Evolutionary conservation across 30 jellyfish, hydroid and myxozoan species (phyloP).

Genomic region (Kudoa iwatai): DNA sequence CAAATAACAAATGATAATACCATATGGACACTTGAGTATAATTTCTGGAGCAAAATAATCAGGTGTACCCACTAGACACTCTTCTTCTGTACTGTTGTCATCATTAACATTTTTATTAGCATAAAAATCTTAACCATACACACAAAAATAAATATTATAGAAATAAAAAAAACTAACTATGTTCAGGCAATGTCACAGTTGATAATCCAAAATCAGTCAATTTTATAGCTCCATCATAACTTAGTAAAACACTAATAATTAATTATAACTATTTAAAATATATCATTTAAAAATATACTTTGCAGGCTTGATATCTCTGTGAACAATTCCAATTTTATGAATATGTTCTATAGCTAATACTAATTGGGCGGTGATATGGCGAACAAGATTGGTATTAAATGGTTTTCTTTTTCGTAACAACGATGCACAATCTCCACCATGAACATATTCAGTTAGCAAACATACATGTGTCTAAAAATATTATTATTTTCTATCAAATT

Average conservation of each 20-base stretch:
- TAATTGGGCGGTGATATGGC: conserved; percentile 58
- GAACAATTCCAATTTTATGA: conserved; percentile 77
- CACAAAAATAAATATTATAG: neutral
- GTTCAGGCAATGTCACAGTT: conserved; percentile 41
- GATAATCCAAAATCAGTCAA: conserved; percentile 89
- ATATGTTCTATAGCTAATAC: conserved; percentile 77
- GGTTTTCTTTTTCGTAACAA: conserved; percentile 44
- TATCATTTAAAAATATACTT: conserved; percentile 10
- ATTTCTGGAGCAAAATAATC: conserved; percentile 94
- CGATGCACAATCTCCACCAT: conserved; percentile 99
- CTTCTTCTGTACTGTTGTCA: conserved; percentile 12
- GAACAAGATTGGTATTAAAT: conserved; percentile 34
- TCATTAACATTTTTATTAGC: no score
- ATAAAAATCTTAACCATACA: neutral
- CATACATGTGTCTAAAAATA: conserved; percentile 23
- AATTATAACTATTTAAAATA: neutral
- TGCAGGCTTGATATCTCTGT: conserved; percentile 81
- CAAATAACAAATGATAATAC: conserved; percentile 3
- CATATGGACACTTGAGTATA: conserved; percentile 54
- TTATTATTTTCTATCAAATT: neutral
- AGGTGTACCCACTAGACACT: conserved; percentile 56
- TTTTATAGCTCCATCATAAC: conserved; percentile 68
- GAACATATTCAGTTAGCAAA: conserved; percentile 81
- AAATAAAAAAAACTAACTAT: conserved; percentile 3
- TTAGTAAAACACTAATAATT: conserved; percentile 18